Evolutionary conservation across 2,797 vertebrate species (phyloP).

Genomic region (Muraenolepis orangiensis): DNA sequence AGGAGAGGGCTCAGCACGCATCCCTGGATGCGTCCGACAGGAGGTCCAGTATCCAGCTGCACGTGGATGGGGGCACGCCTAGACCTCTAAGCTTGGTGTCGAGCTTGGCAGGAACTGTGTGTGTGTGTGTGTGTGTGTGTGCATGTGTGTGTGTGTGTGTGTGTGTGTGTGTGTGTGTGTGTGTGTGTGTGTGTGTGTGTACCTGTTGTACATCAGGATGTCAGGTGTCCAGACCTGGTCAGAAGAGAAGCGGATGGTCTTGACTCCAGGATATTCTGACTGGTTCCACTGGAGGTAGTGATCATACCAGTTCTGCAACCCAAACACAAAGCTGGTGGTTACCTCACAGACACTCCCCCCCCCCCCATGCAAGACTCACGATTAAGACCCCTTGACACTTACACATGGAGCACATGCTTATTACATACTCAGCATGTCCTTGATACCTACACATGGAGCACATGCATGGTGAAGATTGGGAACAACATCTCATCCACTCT

Average conservation of each 20-base stretch:
- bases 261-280: constrained; percentile 79
- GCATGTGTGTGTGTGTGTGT: constrained; percentile 6
- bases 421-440: no score
- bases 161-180: background rate
- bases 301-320: constrained; percentile 77
- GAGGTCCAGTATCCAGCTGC: no score
- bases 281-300: constrained; percentile 83
- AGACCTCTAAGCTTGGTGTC: no score
- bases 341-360: background rate
- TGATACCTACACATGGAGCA: no score
- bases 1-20: no score
- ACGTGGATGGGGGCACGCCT: no score
- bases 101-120: no score
- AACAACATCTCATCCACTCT: no score
- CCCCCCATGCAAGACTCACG: background rate
- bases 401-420: background rate
- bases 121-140: constrained; percentile 10
- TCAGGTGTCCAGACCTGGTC: constrained; percentile 82
- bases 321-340: constrained; percentile 23
- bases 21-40: no score
- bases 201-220: constrained; percentile 82
- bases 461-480: no score
- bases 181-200: constrained; percentile 2
- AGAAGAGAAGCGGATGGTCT: constrained; percentile 76
- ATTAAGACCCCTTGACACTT: background rate